Evolutionary conservation across 2,888 invertebrate species (phyloP).

Genomic region (Drosophila mayaguana): DNA sequence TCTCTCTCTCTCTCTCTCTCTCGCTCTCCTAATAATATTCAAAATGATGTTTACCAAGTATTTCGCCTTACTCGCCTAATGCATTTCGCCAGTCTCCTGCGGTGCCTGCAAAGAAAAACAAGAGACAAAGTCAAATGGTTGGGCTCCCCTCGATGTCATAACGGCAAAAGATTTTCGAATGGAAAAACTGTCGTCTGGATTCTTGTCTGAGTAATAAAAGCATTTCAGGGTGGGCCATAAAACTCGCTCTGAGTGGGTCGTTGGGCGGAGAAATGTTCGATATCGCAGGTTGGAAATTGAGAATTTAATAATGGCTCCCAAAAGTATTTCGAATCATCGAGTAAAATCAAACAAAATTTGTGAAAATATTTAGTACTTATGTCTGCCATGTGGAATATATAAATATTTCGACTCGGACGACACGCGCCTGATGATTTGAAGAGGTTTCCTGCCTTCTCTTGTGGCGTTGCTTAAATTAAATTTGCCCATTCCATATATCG

Average conservation of each 20-base stretch:
- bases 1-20: background rate
- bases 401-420: background rate
- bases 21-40: constrained; percentile 12
- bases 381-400: background rate
- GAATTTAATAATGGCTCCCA: background rate
- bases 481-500: background rate
- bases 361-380: background rate
- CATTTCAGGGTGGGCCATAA: constrained; percentile 13
- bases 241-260: background rate
- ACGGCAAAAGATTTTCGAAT: constrained; percentile 7
- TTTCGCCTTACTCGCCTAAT: constrained; percentile 31
- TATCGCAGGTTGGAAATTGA: background rate
- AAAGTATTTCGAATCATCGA: background rate
- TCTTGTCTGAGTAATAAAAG: constrained; percentile 21
- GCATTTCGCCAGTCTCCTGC: constrained; percentile 27
- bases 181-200: constrained; percentile 26
- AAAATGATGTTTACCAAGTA: constrained; percentile 40
- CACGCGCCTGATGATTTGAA: constrained; percentile 2
- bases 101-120: constrained; percentile 39
- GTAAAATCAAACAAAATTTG: background rate
- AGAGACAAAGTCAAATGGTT: constrained; percentile 17
- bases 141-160: background rate
- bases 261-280: background rate
- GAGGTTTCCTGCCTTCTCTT: constrained; percentile 3
- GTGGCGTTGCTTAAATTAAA: constrained; percentile 22